Evolutionary conservation across 2,888 invertebrate species (phyloP).

Genomic region (Drosophila atripex): DNA sequence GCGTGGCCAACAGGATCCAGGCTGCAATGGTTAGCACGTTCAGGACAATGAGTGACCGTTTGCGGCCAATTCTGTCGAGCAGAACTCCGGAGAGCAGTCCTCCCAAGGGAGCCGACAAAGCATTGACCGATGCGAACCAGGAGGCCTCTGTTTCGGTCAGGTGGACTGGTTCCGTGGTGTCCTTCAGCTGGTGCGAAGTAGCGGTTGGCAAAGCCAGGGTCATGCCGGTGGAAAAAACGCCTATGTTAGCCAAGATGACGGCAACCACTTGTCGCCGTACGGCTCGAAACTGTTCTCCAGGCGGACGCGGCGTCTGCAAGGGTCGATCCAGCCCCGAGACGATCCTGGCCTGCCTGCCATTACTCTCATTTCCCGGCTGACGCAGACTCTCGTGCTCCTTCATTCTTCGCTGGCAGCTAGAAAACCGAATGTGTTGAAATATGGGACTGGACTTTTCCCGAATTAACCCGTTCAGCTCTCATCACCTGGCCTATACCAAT

Average conservation of each 20-base stretch:
- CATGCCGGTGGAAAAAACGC: constrained; percentile 81
- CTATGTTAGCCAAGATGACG: constrained; percentile 82
- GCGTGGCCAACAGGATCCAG: constrained; percentile 81
- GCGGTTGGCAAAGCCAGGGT: constrained; percentile 82
- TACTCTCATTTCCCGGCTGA: constrained; percentile 29
- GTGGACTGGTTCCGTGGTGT: constrained; percentile 67
- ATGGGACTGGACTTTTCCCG: not conserved
- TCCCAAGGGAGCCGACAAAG: constrained; percentile 81
- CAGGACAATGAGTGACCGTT: constrained; percentile 77
- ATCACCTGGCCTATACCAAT: not conserved
- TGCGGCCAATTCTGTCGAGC: constrained; percentile 82
- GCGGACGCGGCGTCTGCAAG: constrained; percentile 54
- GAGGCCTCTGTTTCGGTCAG: constrained; percentile 77
- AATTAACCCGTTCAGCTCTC: constrained; percentile 9
- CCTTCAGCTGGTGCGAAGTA: constrained; percentile 73
- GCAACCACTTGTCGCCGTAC: constrained; percentile 80
- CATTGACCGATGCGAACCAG: constrained; percentile 83
- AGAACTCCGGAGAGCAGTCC: constrained; percentile 80
- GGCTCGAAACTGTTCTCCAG: constrained; percentile 80
- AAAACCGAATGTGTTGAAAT: not conserved
- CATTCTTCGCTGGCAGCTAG: constrained; percentile 7
- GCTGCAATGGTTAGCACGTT: constrained; percentile 79
- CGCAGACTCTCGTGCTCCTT: constrained; percentile 33
- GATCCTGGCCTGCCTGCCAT: constrained; percentile 52
- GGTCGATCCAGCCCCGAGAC: constrained; percentile 64